Evolutionary conservation across 2,797 vertebrate species (phyloP).

Genomic region (Takifugu ocellatus): DNA sequence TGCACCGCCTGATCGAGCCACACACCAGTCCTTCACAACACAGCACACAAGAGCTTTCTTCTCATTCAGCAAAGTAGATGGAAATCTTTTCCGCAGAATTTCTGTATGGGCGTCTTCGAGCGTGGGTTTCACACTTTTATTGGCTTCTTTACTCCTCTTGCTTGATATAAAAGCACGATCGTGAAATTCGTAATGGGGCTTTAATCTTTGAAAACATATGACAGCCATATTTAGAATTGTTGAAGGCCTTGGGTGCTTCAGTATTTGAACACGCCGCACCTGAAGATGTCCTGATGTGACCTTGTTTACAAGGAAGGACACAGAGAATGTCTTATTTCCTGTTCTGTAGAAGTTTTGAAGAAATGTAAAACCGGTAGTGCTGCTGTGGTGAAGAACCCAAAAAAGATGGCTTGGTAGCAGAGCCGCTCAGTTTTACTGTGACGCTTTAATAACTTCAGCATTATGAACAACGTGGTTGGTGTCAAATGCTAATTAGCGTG

Average conservation of each 20-base stretch:
- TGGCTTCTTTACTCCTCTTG: neutral
- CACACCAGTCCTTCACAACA: constrained; percentile 5
- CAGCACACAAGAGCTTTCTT: constrained; percentile 2
- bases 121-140: neutral
- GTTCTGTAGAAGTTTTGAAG: constrained; percentile 20
- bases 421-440: too few relatives aligned
- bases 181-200: constrained; percentile 1
- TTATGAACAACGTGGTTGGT: too few relatives aligned
- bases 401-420: neutral
- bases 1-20: constrained; percentile 22
- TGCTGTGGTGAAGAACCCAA: neutral
- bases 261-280: neutral
- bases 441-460: too few relatives aligned
- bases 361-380: constrained; percentile 22
- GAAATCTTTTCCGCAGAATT: too few relatives aligned
- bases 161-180: constrained; percentile 8
- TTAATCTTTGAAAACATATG: neutral
- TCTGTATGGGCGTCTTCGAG: neutral
- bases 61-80: neutral
- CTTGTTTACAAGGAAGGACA: constrained; percentile 29
- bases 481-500: too few relatives aligned
- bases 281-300: neutral
- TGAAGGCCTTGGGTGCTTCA: neutral
- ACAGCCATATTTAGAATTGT: neutral
- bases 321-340: constrained; percentile 36